Conservation (phyloP, 2,797 vertebrate species). For the Ara ararauna region DNA sequence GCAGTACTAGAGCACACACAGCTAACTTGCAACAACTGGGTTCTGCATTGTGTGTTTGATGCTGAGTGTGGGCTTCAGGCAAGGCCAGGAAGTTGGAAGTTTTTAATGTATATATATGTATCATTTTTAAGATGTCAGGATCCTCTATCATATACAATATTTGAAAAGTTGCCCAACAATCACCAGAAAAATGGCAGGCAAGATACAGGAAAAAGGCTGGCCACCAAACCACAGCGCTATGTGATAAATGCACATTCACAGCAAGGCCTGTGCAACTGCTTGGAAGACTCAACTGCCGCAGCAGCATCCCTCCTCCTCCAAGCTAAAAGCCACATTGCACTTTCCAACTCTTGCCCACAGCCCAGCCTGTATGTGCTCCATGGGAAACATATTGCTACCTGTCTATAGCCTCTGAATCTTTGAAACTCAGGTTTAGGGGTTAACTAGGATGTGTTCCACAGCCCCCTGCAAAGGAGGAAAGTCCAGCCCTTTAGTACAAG, state of each 20-base stretch:
- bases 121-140: not conserved
- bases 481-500: not conserved
- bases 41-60: not conserved
- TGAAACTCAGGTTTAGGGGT: not conserved
- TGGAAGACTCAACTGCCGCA: not conserved
- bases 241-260: not conserved
- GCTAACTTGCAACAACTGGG: not conserved
- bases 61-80: not conserved
- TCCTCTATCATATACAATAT: not conserved
- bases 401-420: not conserved
- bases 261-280: not conserved
- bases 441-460: not conserved
- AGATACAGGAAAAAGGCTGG: not conserved
- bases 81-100: not conserved
- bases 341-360: not conserved
- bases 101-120: no score
- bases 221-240: accelerated
- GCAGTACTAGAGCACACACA: not conserved
- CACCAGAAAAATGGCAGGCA: not conserved
- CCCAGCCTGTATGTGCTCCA: not conserved
- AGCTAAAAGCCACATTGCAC: not conserved
- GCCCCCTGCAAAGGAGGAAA: not conserved
- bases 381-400: not conserved
- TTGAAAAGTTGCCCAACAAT: not conserved
- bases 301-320: not conserved